Evolutionary conservation across 2,113 vertebrate species (phyloP), one percentile per base, ranked within the genome.

Genomic region (Corythaeola cristata): DNA sequence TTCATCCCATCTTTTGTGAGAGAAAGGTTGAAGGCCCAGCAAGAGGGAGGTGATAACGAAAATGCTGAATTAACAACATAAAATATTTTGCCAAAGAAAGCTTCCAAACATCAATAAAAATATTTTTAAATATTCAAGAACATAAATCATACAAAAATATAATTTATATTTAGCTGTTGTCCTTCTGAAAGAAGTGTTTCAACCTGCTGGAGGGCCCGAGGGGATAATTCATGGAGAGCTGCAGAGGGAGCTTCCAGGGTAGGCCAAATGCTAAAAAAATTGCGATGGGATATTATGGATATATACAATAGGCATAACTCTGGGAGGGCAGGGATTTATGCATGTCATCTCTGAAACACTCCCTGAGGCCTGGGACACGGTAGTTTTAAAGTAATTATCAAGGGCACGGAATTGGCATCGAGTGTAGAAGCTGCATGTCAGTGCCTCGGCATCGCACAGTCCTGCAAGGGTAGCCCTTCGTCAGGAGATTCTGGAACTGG

Each of bases 91-190:
- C 73, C 58, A 75, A 75, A 67, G 15, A 60, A 60, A 89, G 69
- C 76, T 72, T 63, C n/a, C 37, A 37, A 53, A 49, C 50, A 12
- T 14, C 52, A 74, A 49, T 58, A 56, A 68, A 92, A 78, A 47
- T 64, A 81, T 39, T 50, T 63, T 15, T 35, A 84, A 93, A 44
- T 55, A 59, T 75, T 59, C 72, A 30, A 27, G 66, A 84, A 85
- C 59, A 32, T 53, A 92, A 86, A 85, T n/a, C 7, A 56, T 92
- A 92, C 75, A 90, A 90, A 90, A 83, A 67, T 71, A 90, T 27
- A 53, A 53, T 73, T 74, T 88, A 16, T 53, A 39, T 52, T 52
- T 74, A 55, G 58, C 53, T 16, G 44, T n/a, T 32, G 33, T 49
- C 56, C 49, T 52, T 52, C 66, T 45, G 47, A 74, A 63, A 33